Evolutionary conservation across 2,888 invertebrate species (phyloP), one percentile per base, ranked within the genome.

Genomic region (Tetropium fuscum): DNA sequence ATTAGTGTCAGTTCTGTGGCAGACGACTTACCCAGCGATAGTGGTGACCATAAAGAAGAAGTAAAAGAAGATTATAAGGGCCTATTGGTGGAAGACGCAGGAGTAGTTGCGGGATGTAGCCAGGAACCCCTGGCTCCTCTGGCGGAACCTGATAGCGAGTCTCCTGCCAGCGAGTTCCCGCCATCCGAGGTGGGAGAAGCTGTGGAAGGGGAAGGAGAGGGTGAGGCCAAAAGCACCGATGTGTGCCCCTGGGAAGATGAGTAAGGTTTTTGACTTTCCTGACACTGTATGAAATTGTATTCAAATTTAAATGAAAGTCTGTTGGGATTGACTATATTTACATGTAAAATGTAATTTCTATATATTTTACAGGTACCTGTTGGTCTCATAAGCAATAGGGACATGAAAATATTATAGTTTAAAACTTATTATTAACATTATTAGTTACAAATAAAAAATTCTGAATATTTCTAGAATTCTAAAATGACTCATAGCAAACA

Each of bases 221-320:
- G 81, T 71, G 83, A 83, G 68, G 76, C 82, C 60, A 87, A 89
- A 83, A 87, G 88, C 83, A 93, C 91, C 83, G 92, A 94, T 83
- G 90, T 95, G 80, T 95, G 95, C 85, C 95, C 95, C 58, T 95
- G 95, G 95, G 95, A 95, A 87, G 94, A 95, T 85, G 94, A 95
- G 95, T 95, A 87, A 93, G 94, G 92, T 82, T 32, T 20, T 54
- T 55, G 15, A 25, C 22, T 51, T 51, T 40, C 51, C 48, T 38
- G 36, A 34, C 25, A 27, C 8, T 27, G 54, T 49, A 47, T 54
- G 48, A 20, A 48, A 36, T 43, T 27, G 27, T 44, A 8, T 27
- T 44, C 44, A 11, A 27, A 16, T 7, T 27, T 44, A 27, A 44
- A 10, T 13, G 43, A 18, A 38, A 38, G 15, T 34, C 15, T 11